Base-by-base conservation (phyloP, 2,113 vertebrate species). In the Otolemur garnettii region DNA sequence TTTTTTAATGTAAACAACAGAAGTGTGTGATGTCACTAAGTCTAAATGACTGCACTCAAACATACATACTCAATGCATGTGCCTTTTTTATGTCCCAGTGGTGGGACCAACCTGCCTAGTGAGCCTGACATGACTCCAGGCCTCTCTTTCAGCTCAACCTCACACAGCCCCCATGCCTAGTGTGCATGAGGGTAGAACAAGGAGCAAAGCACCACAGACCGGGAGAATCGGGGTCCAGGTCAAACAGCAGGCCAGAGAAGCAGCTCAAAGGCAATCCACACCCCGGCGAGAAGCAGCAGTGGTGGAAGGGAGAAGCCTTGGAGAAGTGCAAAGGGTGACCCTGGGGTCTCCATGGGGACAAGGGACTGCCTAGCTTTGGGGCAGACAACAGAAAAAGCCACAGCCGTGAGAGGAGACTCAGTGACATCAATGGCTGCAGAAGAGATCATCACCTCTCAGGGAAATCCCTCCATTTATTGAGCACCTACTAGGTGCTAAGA, bases 1-100 rank as follows among this genome's bases (percentile, higher is more conserved):
- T 93, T 81, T 78, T 80, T 74, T 85, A 33, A 92, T 71, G 21
- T 92, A 94, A 78, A 71, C 74, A 85, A 30, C 38, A 94, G 79
- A 89, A 88, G 84, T 90, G 62, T 80, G 55, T 71, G 89, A 79
- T 64, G 53, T 86, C 66, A 42, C 72, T 74, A 66, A 95, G 53
- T 59, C 33, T 83, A 64, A 80, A 75, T 93, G 45, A 84, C 57
- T n/a, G 35, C 24, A 55, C 5, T 35, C 45, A 93, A 53, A 72
- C 38, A 75, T 45, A 26, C 38, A 72, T 30, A 42, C 57, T 78
- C 55, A 69, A 33, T 45, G 12, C 1, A 15, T 17, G 10, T 33
- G 35, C 35, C n/a, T 82, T 60, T 50, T 68, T 30, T 66, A 84
- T 28, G 42, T 88, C 42, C 30, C 64, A 0, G 30, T 42, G 66